These are phyloP conservation scores for Serilophus lunatus DNA, from an alignment of 2,113 vertebrate genomes.

Conservation along the genomic window DNA sequence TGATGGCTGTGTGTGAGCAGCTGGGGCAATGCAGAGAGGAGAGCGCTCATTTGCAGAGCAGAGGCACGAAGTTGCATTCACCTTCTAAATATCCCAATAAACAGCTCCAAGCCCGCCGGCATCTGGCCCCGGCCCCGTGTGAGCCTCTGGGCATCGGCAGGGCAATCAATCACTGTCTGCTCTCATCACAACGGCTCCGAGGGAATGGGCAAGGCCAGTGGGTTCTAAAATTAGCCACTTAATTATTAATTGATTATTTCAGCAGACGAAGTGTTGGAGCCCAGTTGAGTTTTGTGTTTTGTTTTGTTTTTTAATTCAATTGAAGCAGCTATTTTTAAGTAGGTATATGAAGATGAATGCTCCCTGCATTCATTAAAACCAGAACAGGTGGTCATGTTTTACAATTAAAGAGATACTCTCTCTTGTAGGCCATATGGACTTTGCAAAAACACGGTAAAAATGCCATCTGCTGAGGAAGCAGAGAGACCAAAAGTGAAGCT, in stretches of 20 bases:
- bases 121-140: not conserved
- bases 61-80: not conserved
- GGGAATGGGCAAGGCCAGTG: not conserved
- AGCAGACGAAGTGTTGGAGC: not conserved
- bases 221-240: slow-evolving; percentile 64
- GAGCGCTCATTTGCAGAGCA: not conserved
- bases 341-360: slow-evolving; percentile 24
- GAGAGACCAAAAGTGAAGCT: not conserved
- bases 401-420: slow-evolving; percentile 53
- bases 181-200: not conserved
- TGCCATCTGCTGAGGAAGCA: slow-evolving; percentile 48
- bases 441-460: slow-evolving; percentile 55
- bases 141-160: not conserved
- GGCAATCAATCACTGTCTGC: slow-evolving; percentile 60
- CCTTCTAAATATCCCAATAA: not conserved
- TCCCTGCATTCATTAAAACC: slow-evolving; percentile 37
- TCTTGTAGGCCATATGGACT: slow-evolving; percentile 56
- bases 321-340: slow-evolving; percentile 46
- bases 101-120: not conserved
- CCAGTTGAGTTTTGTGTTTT: not conserved
- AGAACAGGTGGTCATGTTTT: slow-evolving; percentile 62
- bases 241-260: slow-evolving; percentile 71
- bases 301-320: not conserved
- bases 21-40: not conserved
- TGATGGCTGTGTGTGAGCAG: not conserved